Evolutionary conservation across 1,140 invertebrate species (phyloP), one percentile per base, ranked within the genome.

Genomic region (Epicauta chinensis): DNA sequence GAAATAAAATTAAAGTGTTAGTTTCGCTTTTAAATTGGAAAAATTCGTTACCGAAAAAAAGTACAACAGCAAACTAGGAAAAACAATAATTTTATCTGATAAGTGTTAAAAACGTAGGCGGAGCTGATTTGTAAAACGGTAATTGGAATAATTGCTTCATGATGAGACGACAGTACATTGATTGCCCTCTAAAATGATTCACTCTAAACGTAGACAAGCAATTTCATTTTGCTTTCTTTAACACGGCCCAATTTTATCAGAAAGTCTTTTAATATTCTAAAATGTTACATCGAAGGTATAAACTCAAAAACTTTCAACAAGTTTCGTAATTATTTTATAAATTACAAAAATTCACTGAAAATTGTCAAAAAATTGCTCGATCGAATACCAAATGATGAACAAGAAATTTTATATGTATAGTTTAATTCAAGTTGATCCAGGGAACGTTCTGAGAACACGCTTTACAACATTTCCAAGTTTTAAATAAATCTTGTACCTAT

Each of bases 261-360:
- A 23, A 53, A 59, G 55, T 51, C 57, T 59, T 55, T 62, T 59
- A 62, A 62, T 62, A 62, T 62, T 62, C 59, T 45, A 62, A 51
- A 23, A 23, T 29, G 42, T 35, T 32, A 39, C 36, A 34, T 55
- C 52, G 46, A 47, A 40, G 41, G 38, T 51, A 48, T 32, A 49
- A 51, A 34, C 49, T 52, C 49, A 12, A 45, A 48, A 45, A 34
- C 51, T 53, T 53, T 37, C 14, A 41, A 44, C 34, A 57, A 57
- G 29, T 53, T 57, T 45, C 45, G 35, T 29, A 52, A 52, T 32
- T 52, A 44, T 39, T 23, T 44, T 52, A 40, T n/a, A n/a, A n/a
- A n/a, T n/a, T n/a, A n/a, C n/a, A n/a, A n/a, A n/a, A n/a, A n/a
- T n/a, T n/a, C n/a, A n/a, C n/a, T n/a, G n/a, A n/a, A n/a, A n/a